Evolutionary conservation across 1,140 invertebrate genomes (phyloP).

Genomic region (Bombus sibiricus): DNA sequence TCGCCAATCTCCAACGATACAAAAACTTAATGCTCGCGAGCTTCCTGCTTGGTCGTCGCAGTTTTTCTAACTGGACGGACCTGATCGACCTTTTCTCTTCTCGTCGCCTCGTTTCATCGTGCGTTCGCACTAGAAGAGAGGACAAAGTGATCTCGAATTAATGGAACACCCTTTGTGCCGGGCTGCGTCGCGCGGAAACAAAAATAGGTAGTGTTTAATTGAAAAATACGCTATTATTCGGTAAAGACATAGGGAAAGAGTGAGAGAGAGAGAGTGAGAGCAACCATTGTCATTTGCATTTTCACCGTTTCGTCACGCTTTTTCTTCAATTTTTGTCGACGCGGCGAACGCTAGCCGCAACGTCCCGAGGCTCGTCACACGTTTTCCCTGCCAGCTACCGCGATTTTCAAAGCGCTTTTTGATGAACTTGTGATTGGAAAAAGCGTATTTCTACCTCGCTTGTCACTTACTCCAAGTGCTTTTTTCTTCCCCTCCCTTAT

Average conservation of each 20-base stretch:
- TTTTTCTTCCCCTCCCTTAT: too few species aligned
- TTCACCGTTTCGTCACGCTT: background rate
- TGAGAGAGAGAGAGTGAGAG: background rate
- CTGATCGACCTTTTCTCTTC: conserved; percentile 34
- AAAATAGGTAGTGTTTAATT: conserved; percentile 31
- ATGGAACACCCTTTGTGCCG: conserved; percentile 6
- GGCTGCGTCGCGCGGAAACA: background rate
- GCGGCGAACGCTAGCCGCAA: too few species aligned
- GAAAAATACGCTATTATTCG: conserved; percentile 11
- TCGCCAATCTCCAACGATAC: conserved; percentile 33
- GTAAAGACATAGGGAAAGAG: too few species aligned
- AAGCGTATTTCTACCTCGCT: background rate
- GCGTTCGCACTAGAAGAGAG: background rate
- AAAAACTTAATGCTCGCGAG: conserved; percentile 68
- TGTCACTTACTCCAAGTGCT: background rate
- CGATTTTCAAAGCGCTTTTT: background rate
- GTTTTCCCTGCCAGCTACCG: too few species aligned
- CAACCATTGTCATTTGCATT: conserved; percentile 4
- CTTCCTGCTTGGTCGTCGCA: conserved; percentile 51
- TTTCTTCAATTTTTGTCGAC: background rate
- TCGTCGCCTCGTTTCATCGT: background rate
- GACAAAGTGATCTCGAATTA: conserved; percentile 17
- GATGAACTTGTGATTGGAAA: background rate
- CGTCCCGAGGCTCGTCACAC: too few species aligned
- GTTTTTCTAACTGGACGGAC: conserved; percentile 52